Evolutionary conservation across 2,888 invertebrate species (phyloP), one percentile per base, ranked within the genome.

Genomic region (Cheilosia impressa): DNA sequence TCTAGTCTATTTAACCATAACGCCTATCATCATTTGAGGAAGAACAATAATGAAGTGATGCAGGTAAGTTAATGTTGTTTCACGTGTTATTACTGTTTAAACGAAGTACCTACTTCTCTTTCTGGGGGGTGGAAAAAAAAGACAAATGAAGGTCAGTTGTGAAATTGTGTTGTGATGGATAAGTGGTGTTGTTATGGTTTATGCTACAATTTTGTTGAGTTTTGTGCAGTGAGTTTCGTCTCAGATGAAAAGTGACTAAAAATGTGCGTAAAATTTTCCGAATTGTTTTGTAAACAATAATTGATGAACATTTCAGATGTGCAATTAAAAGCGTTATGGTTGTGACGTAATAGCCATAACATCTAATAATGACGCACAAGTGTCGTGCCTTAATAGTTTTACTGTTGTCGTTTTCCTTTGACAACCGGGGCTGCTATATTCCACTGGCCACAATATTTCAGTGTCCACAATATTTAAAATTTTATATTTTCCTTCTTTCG

Each of bases 11-110:
- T 91, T 31, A 90, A 89, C 78, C 90, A 90, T 31, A 88, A 90
- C 50, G 90, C 90, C 38, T 92, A 92, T 87, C 91, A 92, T 87
- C 92, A 92, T 84, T 87, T 92, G 34, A 90, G 90, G 22, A 89
- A 89, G 80, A 90, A 90, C 69, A 91, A 90, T 38, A 89, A 89
- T 66, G 87, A 87, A 53, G 73, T 88, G 43, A 83, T 87, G 69
- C 91, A 90, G 89, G 91, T 92, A 73, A 88, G 71, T 79, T 53
- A 22, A 19, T 22, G 10, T 58, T 31, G 13, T 45, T 38, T 45
- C 4, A 2, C 17, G 19, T 10, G 17, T 24, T 50, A 6, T 34
- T 38, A 4, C 45, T 58, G 47, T 31, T 34, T 57, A 19, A 47
- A 19, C 1, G 10, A 19, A 50, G 22, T n/a, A 9, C 45, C 2